phyloP scores from a whole-genome alignment of 2,888 invertebrate species.

The Cantharis rufa region DNA sequence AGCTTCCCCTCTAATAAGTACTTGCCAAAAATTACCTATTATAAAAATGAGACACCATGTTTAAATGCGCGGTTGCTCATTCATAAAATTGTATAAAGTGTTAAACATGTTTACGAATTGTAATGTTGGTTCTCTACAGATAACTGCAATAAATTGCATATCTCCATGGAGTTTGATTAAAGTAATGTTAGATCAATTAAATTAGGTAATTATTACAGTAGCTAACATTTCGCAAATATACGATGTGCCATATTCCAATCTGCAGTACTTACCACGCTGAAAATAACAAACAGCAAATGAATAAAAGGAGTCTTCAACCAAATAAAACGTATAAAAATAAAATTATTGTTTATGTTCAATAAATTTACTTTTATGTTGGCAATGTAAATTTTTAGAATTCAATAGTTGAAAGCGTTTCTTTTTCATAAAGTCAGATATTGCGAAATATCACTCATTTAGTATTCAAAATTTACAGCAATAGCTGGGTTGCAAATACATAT shows the following conservation, averaged over 20 bases:
- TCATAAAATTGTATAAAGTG: not conserved
- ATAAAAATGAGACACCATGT: not conserved
- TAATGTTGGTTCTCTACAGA: too few relatives aligned
- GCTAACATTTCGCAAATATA: too few relatives aligned
- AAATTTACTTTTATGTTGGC: not conserved
- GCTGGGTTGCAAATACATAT: constrained; percentile 46
- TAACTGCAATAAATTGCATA: too few relatives aligned
- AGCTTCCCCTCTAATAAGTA: not conserved
- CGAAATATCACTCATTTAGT: constrained; percentile 38
- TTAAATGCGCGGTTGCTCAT: not conserved
- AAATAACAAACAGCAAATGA: not conserved
- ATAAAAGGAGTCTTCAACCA: not conserved
- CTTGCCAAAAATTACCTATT: not conserved
- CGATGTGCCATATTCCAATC: not conserved
- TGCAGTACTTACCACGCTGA: not conserved
- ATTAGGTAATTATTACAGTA: too few relatives aligned
- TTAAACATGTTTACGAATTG: not conserved
- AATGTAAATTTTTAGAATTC: not conserved
- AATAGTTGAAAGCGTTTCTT: constrained; percentile 5
- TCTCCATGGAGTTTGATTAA: not conserved
- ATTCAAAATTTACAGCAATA: constrained; percentile 36
- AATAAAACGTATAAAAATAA: not conserved
- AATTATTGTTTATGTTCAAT: not conserved
- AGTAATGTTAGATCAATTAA: not conserved
- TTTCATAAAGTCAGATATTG: constrained; percentile 38